phyloP scores from a whole-genome alignment of 2,888 invertebrate genomes.

The Odontothrips loti region DNA sequence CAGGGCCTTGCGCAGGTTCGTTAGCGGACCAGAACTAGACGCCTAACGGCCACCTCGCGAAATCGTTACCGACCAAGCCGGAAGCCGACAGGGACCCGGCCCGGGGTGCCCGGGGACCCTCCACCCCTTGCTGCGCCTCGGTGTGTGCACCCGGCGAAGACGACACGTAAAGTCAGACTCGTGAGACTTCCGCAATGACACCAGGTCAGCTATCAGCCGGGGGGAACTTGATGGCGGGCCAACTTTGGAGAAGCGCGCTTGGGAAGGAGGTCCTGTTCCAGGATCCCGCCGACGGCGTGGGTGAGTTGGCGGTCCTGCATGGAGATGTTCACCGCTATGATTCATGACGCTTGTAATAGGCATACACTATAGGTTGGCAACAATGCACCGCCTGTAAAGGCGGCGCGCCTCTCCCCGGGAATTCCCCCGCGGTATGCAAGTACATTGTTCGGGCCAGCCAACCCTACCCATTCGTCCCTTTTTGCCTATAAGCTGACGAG shows the following conservation, averaged over 20 bases:
- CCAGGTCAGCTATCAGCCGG: too few relatives aligned
- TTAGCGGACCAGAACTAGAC: background rate
- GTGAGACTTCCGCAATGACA: too few relatives aligned
- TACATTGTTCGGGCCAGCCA: background rate
- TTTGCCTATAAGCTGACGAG: slow-evolving; percentile 15
- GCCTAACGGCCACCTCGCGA: background rate
- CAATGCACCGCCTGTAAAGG: slow-evolving; percentile 9
- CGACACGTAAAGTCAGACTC: too few relatives aligned
- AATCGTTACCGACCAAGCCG: background rate
- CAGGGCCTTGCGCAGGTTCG: background rate
- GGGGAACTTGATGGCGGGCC: too few relatives aligned
- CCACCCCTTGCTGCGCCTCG: too few relatives aligned
- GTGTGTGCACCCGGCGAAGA: too few relatives aligned
- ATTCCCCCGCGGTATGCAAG: background rate
- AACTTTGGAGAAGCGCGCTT: too few relatives aligned
- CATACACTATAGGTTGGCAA: slow-evolving; percentile 20
- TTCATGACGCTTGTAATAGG: background rate
- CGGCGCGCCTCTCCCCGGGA: background rate
- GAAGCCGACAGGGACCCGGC: too few relatives aligned
- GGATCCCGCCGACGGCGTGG: background rate
- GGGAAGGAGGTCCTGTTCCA: background rate
- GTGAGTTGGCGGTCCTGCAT: background rate
- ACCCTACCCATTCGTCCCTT: background rate
- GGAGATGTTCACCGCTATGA: background rate
- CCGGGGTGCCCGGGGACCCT: too few relatives aligned